A percentile compares a stretch with the other conserved stretches of the same genome.
These are phyloP conservation scores for Oreochromis aureus DNA, from an alignment of 2,113 vertebrate species.

Conservation along the genomic window DNA sequence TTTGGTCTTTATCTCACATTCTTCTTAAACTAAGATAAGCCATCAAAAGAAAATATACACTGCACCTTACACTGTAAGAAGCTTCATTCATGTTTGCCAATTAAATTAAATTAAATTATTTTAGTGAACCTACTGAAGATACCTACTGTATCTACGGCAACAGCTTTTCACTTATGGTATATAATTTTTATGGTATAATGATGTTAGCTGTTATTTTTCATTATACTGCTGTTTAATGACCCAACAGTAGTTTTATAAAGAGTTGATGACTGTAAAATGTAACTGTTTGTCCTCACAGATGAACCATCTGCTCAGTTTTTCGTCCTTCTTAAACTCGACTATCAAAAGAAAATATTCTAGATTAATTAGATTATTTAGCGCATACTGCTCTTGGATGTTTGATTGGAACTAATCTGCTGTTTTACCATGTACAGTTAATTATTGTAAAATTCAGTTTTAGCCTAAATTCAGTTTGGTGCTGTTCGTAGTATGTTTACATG, in stretches of 20 bases:
- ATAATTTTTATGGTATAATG: background rate
- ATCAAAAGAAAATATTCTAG: background rate
- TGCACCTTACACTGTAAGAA: background rate
- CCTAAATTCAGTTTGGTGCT: background rate
- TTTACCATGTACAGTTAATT: background rate
- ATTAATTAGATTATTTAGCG: fast-evolving
- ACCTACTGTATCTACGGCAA: background rate
- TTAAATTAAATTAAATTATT: background rate
- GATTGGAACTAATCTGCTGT: background rate
- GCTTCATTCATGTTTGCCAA: background rate
- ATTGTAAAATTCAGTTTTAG: background rate
- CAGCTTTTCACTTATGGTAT: background rate
- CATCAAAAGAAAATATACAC: background rate
- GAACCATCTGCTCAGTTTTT: fast-evolving
- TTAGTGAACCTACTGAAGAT: background rate
- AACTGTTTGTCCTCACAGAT: background rate
- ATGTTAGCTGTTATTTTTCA: background rate
- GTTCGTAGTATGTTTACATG: background rate
- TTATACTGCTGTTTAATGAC: background rate
- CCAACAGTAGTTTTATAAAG: background rate
- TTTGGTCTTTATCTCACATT: background rate
- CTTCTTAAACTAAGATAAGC: background rate
- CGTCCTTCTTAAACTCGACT: background rate
- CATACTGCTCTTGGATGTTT: fast-evolving
- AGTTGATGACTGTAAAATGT: background rate